Base-by-base conservation (phyloP, 2,113 vertebrate genomes). In the Hassar affinis region DNA sequence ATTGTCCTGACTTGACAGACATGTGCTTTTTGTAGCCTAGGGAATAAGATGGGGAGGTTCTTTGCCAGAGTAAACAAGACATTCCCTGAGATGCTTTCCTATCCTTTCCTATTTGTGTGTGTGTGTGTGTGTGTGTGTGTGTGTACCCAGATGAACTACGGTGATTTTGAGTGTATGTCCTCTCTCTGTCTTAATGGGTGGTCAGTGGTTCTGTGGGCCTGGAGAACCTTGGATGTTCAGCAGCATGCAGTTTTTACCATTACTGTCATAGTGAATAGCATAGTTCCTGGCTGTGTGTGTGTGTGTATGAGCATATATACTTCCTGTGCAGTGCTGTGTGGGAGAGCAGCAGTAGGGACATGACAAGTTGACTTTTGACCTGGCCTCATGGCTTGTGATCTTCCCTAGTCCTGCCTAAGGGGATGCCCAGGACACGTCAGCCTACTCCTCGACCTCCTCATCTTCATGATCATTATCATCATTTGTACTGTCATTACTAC, bases 301-400 rank as follows among this genome's bases (percentile, higher is more conserved):
- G 47, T 69, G 9, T 57, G 52, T 61, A 4, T 61, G n/a, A 72
- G 80, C 59, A 38, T 45, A 17, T 62, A 25, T 33, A 38, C 59
- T 78, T 83, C 74, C 82, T 78, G 74, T 77, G 74, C 56, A 76
- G 22, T 52, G 49, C 75, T 69, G 51, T 69, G 82, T 84, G 51
- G 75, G 74, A 77, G 82, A 84, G 45, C 56, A 76, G 45, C 56
- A 84, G 25, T 56, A 83, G 57, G 49, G 74, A 78, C 42, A 27
- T 72, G 38, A 68, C 81, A 76, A 17, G 45, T 59, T 52, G 47
- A 76, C 81, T 47, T 83, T 47, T 83, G 72, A 77, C 59, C 47
- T 47, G 72, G 59, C 72, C 59, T 77, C 47, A 83, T 83, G 72
- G 49, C 59, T 77, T 83, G 81, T 15, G 15, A 64, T 83, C 81